Evolutionary conservation across 2,797 vertebrate species (phyloP).

Genomic region (Sus cebifrons): DNA sequence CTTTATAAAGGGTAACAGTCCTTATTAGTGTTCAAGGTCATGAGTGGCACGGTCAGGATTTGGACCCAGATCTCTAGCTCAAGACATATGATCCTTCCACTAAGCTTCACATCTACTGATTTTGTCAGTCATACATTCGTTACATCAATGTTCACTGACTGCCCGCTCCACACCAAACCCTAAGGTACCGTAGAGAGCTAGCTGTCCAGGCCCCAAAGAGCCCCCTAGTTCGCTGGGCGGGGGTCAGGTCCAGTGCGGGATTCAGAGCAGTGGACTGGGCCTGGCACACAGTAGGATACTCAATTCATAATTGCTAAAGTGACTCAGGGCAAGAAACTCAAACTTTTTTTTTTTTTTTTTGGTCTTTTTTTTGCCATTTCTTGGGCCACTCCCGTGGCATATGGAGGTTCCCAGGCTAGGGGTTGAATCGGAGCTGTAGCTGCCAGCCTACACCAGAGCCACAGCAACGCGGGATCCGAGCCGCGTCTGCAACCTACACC

Average conservation of each 20-base stretch:
- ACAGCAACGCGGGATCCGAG: too few relatives aligned
- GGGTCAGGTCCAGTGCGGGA: neutral
- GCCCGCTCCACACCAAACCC: neutral
- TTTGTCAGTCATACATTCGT: neutral
- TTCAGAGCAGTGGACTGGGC: neutral
- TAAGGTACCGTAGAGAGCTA: neutral
- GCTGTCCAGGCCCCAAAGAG: neutral
- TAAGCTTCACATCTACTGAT: neutral
- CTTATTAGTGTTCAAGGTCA: neutral
- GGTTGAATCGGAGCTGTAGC: too few relatives aligned
- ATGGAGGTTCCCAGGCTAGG: too few relatives aligned
- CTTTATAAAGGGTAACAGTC: neutral
- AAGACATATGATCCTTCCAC: neutral
- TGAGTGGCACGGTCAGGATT: neutral
- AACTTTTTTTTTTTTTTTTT: too few relatives aligned
- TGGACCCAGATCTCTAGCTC: neutral
- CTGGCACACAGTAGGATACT: neutral
- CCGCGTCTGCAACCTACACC: too few relatives aligned
- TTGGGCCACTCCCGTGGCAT: too few relatives aligned
- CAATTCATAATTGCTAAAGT: neutral
- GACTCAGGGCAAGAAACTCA: neutral
- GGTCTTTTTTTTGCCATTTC: too few relatives aligned
- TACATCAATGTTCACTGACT: neutral
- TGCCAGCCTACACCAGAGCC: too few relatives aligned
- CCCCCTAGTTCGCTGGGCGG: neutral